Evolutionary conservation across 2,113 vertebrate species (phyloP).

Genomic region (Vidua chalybeata): DNA sequence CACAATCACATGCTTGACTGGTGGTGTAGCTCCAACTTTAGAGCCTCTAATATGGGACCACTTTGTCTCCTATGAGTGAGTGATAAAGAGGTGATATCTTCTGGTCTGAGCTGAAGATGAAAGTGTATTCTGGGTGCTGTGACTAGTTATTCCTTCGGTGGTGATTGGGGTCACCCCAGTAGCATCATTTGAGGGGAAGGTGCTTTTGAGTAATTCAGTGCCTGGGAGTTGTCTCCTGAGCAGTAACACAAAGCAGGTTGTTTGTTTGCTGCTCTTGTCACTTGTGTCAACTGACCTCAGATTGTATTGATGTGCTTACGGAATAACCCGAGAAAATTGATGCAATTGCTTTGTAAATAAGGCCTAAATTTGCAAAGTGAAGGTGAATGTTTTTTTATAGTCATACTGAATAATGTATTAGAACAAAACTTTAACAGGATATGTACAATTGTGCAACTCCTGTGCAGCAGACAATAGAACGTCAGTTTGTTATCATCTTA

Average conservation of each 20-base stretch:
- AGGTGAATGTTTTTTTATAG: neutral
- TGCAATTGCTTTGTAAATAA: neutral
- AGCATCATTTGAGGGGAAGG: neutral
- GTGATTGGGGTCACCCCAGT: neutral
- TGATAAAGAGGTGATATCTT: neutral
- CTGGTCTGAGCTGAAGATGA: neutral
- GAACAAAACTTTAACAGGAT: neutral
- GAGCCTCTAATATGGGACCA: neutral
- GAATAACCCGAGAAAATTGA: neutral
- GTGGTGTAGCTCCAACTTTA: neutral
- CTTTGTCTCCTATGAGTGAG: neutral
- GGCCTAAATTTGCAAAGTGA: neutral
- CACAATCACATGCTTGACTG: fast-evolving
- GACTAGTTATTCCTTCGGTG: neutral
- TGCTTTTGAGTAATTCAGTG: neutral
- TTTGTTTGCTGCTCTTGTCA: neutral
- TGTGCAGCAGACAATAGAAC: neutral
- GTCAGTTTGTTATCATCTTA: neutral
- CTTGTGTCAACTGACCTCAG: neutral
- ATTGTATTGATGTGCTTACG: neutral
- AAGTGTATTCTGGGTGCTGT: neutral
- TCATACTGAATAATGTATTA: neutral
- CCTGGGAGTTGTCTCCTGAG: neutral
- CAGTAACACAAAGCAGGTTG: neutral
- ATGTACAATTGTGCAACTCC: neutral